phyloP scores from a whole-genome alignment of 2,797 vertebrate genomes.

The Hemibagrus guttatus region DNA sequence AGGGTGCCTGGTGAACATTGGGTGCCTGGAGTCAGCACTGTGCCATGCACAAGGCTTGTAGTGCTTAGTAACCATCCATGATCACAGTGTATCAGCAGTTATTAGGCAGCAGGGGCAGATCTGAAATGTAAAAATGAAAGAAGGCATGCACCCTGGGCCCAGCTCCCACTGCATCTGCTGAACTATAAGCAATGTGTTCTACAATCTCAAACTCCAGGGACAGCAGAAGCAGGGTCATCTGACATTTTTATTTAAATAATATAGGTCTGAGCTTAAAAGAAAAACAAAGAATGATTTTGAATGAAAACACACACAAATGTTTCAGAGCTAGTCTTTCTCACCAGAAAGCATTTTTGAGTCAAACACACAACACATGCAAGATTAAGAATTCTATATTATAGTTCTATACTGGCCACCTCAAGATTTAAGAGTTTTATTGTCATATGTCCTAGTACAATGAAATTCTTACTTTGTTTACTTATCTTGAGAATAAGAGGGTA shows the following conservation, averaged over 20 bases:
- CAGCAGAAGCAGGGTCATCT: constrained; percentile 57
- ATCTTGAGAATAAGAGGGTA: too few relatives aligned
- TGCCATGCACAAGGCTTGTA: constrained; percentile 76
- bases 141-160: constrained; percentile 68
- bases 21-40: constrained; percentile 76
- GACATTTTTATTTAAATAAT: constrained; percentile 76
- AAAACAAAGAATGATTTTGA: too few relatives aligned
- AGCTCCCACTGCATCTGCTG: constrained; percentile 54
- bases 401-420: background rate
- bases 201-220: constrained; percentile 70
- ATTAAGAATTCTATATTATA: background rate
- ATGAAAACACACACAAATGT: too few relatives aligned
- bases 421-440: too few relatives aligned
- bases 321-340: background rate
- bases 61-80: constrained; percentile 76
- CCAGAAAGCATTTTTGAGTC: background rate
- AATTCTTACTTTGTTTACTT: too few relatives aligned
- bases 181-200: constrained; percentile 75
- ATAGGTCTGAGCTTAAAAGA: constrained; percentile 53
- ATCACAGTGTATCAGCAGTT: constrained; percentile 73
- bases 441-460: too few relatives aligned
- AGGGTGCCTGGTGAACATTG: constrained; percentile 65
- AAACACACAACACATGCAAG: background rate
- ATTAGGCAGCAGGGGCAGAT: constrained; percentile 71
- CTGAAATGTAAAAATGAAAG: constrained; percentile 61